Conservation (phyloP, 2,113 vertebrate species). For the Speoplatyrhinus poulsoni region DNA sequence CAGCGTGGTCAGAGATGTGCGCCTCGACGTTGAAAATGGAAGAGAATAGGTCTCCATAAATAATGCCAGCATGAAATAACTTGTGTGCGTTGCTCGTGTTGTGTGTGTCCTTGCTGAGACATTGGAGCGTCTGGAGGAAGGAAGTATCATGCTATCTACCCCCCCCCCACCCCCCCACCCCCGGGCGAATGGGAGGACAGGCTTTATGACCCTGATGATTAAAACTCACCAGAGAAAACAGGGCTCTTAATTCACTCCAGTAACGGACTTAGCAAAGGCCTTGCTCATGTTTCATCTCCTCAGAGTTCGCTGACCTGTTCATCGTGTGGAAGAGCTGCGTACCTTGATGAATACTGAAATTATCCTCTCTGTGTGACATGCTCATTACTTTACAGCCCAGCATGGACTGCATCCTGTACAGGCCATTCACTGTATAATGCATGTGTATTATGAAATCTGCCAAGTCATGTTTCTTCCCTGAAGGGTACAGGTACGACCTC, state of each 20-base stretch:
- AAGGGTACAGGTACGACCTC: background rate
- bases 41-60: no score
- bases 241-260: slow-evolving; percentile 23
- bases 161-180: background rate
- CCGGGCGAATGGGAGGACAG: background rate
- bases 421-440: background rate
- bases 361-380: slow-evolving; percentile 8
- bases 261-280: slow-evolving; percentile 33
- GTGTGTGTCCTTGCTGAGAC: background rate
- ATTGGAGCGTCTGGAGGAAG: background rate
- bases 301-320: slow-evolving; percentile 2
- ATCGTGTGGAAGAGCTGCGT: background rate
- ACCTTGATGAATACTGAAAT: slow-evolving; percentile 28
- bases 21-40: no score
- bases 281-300: slow-evolving; percentile 31
- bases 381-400: slow-evolving; percentile 15
- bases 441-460: slow-evolving; percentile 9
- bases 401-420: background rate
- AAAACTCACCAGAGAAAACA: slow-evolving; percentile 23
- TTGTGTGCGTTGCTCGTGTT: no score
- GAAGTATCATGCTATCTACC: background rate
- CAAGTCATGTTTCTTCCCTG: slow-evolving; percentile 2
- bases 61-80: no score
- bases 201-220: slow-evolving; percentile 43
- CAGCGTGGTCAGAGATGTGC: no score